phyloP scores from a whole-genome alignment of 2,113 vertebrate genomes.

The Phaetusa simplex region DNA sequence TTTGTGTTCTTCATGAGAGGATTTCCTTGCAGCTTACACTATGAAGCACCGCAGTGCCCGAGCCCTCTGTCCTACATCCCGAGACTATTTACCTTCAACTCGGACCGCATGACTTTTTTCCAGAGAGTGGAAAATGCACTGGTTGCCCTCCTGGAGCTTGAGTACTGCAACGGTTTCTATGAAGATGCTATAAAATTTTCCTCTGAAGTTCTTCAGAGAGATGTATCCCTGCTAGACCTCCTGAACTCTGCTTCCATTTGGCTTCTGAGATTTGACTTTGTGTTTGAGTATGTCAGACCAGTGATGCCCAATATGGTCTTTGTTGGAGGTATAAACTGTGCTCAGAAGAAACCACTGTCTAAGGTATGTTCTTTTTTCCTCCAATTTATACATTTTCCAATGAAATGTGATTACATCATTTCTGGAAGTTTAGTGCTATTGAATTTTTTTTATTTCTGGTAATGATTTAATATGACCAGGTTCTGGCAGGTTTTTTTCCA shows the following conservation, averaged over 20 bases:
- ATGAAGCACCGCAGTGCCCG: background rate
- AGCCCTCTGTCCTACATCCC: conserved; percentile 57
- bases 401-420: fast-evolving
- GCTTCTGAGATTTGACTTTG: conserved; percentile 83
- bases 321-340: conserved; percentile 79
- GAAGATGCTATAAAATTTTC: conserved; percentile 67
- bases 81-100: background rate
- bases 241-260: conserved; percentile 72
- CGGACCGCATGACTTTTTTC: conserved; percentile 80
- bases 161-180: conserved; percentile 67
- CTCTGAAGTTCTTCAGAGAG: conserved; percentile 71
- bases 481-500: background rate
- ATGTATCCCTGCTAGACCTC: conserved; percentile 69
- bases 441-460: background rate
- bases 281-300: conserved; percentile 80
- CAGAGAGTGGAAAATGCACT: conserved; percentile 79
- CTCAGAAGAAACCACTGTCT: background rate
- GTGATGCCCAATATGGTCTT: conserved; percentile 86
- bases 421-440: background rate
- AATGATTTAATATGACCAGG: background rate
- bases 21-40: conserved; percentile 22
- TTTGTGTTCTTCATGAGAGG: conserved; percentile 40
- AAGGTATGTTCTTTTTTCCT: conserved; percentile 27
- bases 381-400: background rate
- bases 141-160: conserved; percentile 67